phyloP scores from a whole-genome alignment of 2,888 invertebrate species.

The Synergus umbraculus region DNA sequence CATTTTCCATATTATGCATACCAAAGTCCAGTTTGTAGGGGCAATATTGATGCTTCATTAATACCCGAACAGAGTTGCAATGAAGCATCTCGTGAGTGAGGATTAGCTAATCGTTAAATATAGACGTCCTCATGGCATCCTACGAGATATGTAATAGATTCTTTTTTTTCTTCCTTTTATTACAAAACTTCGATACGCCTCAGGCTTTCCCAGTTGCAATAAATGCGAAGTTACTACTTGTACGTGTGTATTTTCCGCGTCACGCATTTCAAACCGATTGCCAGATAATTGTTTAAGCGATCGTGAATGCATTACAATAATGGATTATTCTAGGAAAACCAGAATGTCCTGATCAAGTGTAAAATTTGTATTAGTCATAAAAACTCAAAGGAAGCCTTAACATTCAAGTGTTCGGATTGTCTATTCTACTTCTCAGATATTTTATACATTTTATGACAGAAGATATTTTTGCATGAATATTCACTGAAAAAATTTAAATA shows the following conservation, averaged over 20 bases:
- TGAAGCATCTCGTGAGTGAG: slow-evolving; percentile 11
- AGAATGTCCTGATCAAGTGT: background rate
- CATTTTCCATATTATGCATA: slow-evolving; percentile 15
- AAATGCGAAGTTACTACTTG: slow-evolving; percentile 22
- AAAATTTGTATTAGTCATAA: background rate
- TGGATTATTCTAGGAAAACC: slow-evolving; percentile 25
- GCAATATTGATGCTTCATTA: slow-evolving; percentile 8
- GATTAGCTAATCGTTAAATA: slow-evolving; percentile 66
- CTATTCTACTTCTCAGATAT: background rate
- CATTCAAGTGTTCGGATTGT: background rate
- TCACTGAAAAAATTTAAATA: background rate
- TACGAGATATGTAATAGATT: slow-evolving; percentile 43
- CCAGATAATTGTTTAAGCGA: slow-evolving; percentile 32
- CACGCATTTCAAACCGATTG: slow-evolving; percentile 38
- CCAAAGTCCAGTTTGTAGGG: slow-evolving; percentile 1
- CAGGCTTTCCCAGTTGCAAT: slow-evolving; percentile 16
- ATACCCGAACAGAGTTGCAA: slow-evolving; percentile 10
- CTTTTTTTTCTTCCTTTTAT: slow-evolving; percentile 23
- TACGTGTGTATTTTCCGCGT: slow-evolving; percentile 25
- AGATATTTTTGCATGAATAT: background rate
- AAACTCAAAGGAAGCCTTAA: background rate
- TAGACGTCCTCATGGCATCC: slow-evolving; percentile 54
- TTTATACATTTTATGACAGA: background rate
- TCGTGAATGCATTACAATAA: slow-evolving; percentile 37
- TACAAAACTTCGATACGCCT: slow-evolving; percentile 9